phyloP scores from a whole-genome alignment of 2,888 invertebrate genomes.

The Yponomeuta evonymella region DNA sequence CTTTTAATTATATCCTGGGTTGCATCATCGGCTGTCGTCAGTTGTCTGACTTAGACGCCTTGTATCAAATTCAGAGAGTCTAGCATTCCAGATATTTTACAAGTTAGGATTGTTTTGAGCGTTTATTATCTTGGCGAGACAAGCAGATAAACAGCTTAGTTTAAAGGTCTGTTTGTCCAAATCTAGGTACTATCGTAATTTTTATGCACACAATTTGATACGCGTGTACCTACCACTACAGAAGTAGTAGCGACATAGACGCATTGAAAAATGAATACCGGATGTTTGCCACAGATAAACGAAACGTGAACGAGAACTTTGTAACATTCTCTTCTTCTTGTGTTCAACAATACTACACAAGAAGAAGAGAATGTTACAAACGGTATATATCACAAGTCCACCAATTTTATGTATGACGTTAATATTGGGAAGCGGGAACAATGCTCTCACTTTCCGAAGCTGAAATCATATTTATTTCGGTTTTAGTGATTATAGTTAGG shows the following conservation, averaged over 20 bases:
- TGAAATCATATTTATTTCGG: no score
- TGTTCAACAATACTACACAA: background rate
- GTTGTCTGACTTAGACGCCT: background rate
- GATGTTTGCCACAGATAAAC: conserved; percentile 66
- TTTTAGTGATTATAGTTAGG: no score
- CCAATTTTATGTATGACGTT: no score
- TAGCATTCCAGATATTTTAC: background rate
- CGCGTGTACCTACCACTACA: conserved; percentile 27
- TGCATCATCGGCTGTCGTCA: background rate
- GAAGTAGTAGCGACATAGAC: conserved; percentile 39
- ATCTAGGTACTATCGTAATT: background rate
- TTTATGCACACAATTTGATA: conserved; percentile 34
- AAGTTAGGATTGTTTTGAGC: background rate
- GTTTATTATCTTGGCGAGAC: background rate
- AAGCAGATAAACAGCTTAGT: background rate
- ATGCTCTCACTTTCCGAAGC: no score
- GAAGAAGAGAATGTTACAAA: background rate
- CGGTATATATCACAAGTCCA: background rate
- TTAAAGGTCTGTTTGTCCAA: background rate
- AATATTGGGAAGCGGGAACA: no score
- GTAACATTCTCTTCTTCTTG: conserved; percentile 15
- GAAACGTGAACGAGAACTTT: conserved; percentile 47
- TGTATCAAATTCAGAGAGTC: background rate
- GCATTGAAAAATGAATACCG: conserved; percentile 55
- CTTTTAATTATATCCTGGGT: background rate